Base-by-base conservation (phyloP, 2,888 invertebrate species). In the Diaphora mendica region DNA sequence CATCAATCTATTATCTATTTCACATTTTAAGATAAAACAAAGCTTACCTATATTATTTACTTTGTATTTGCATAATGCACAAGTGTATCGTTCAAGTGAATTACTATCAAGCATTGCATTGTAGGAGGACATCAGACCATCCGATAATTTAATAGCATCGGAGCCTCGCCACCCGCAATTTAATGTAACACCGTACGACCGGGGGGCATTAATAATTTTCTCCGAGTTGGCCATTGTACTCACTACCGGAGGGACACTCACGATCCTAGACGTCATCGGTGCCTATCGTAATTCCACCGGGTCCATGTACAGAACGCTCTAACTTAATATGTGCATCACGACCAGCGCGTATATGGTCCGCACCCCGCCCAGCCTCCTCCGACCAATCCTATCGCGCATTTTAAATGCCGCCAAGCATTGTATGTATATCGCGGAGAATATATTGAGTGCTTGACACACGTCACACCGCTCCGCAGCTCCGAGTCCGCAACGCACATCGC, bases 281-380 rank as follows among this genome's bases (percentile, higher is more conserved):
- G 90, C 92, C 91, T 91, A 91, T 92, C 93, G 93, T 93, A 92
- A 90, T 88, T 92, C 91, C 91, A 87, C 89, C 88, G 88, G 91
- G 88, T 82, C 89, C 95, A 93, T 95, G 93, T 94, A 93, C 87
- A 94, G 94, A 89, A 89, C 87, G 92, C 81, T 83, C 91, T 87
- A 94, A 94, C 94, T 95, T 95, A 95, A 95, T 95, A 95, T 95
- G 95, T 95, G 95, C 95, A 93, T 94, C 95, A 95, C 95, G 95
- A 95, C 90, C 85, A 85, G 79, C 90, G 91, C 94, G 89, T 95
- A 95, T 95, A 95, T 94, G 94, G 95, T 76, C 86, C 85, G 85
- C 87, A 84, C 85, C 91, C 91, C 92, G 93, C 93, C 94, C 94
- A 89, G 88, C 86, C 79, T 79, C 88, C 88, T 83, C 87, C 90